Base-by-base conservation (phyloP, 2,888 invertebrate genomes). In the Osmoderma eremita region DNA sequence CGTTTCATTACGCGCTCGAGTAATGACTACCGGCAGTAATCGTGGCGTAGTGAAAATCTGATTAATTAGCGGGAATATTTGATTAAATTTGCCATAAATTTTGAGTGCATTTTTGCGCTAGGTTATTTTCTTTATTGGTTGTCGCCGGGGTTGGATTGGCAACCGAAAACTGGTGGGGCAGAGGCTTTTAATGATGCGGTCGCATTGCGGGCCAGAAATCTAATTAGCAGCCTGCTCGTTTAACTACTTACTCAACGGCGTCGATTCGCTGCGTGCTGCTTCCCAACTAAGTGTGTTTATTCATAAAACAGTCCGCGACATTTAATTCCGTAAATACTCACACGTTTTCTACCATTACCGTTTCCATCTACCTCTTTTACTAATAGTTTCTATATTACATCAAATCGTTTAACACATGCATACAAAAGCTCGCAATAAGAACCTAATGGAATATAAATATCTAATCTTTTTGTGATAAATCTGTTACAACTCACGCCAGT, bases 151-250 rank as follows among this genome's bases (percentile, higher is more conserved):
- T n/a, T 63, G 68, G 70, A 72, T 71, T 70, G 70, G 73, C 67
- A 63, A 50, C 50, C 45, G 63, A 51, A 36, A 69, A 67, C 67
- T 48, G 54, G 58, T 61, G 70, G 70, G 67, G 69, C 72, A 30
- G 63, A 70, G 69, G 75, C 75, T 75, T 76, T 76, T 77, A 77
- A 77, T 77, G 76, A 76, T 72, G 77, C 75, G 77, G 77, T 75
- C 73, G 75, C 71, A 71, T 72, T 73, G 76, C 72, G 74, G 75
- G 73, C 66, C 72, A 67, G 73, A 71, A 77, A 78, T 78, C 76
- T 76, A 78, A 78, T 78, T 78, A 78, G 76, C 74, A 76, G 76
- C 74, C 70, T 70, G 75, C 76, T 75, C 76, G 73, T 74, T 75
- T 75, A 74, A 75, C 75, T 74, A 73, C 76, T 75, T 75, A 75